Percentiles rank a stretch among this genome's conserved stretches.
Evolutionary conservation across 2,797 vertebrate genomes (phyloP).

Genomic region (Brachymystax lenok): DNA sequence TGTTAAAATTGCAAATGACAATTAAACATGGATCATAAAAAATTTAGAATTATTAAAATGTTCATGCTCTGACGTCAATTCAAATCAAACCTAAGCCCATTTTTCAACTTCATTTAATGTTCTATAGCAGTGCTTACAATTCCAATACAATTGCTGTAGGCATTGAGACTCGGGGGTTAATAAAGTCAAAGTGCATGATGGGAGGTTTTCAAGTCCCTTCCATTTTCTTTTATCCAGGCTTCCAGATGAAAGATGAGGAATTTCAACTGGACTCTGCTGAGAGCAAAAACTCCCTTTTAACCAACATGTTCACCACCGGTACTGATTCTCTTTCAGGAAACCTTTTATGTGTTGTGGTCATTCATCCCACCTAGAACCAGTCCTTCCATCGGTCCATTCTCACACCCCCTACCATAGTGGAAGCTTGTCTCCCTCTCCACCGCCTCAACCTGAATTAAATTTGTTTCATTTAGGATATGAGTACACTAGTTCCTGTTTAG

Average conservation of each 20-base stretch:
- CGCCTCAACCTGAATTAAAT: not conserved
- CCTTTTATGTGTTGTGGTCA: conserved; percentile 42
- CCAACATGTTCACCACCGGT: conserved; percentile 87
- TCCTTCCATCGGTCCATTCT: conserved; percentile 4
- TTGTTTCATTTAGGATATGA: not conserved
- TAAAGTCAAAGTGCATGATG: not conserved
- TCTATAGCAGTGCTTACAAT: not conserved
- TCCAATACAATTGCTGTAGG: not conserved
- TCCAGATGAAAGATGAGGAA: conserved; percentile 87
- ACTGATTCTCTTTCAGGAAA: conserved; percentile 64
- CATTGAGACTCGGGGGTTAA: not conserved
- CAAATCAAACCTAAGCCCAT: not conserved
- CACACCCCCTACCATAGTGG: not conserved
- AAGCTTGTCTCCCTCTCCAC: not conserved
- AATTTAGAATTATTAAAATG: not conserved
- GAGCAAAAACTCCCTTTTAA: conserved; percentile 87
- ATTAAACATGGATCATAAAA: not conserved
- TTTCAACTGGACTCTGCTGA: conserved; percentile 85
- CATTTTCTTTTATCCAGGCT: conserved; percentile 64
- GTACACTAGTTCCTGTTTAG: not conserved
- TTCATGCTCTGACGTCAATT: not conserved
- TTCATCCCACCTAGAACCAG: not conserved
- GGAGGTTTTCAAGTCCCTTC: conserved; percentile 13
- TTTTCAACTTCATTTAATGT: not conserved
- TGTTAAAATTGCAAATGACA: not conserved